A percentile compares a stretch with the other conserved stretches of the same genome.
These are phyloP conservation scores for Pollenia griseotomentosa DNA, from an alignment of 2,888 invertebrate species.

Conservation along the genomic window DNA sequence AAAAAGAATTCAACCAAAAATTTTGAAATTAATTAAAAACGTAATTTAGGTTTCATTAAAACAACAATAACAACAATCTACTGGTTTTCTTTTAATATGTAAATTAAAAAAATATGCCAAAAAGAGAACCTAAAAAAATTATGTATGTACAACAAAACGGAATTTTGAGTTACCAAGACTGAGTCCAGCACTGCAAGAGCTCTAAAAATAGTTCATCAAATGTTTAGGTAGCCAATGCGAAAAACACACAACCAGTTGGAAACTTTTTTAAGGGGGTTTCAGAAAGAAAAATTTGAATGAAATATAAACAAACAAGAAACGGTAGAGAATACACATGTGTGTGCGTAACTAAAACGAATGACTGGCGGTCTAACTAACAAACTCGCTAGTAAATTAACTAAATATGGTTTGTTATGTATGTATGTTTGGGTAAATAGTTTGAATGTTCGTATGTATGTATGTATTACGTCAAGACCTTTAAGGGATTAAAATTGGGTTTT, in stretches of 20 bases:
- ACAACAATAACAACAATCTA: conserved; percentile 50
- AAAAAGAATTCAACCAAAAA: conserved; percentile 4
- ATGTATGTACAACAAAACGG: neutral
- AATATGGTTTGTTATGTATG: conserved; percentile 35
- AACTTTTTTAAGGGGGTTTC: conserved; percentile 34
- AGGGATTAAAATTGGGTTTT: conserved; percentile 50
- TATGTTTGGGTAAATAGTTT: conserved; percentile 19
- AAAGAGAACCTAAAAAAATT: neutral
- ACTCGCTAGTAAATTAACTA: conserved; percentile 58
- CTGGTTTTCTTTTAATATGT: conserved; percentile 54
- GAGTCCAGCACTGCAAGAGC: conserved; percentile 51
- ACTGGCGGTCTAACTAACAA: neutral
- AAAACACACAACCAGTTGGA: conserved; percentile 49
- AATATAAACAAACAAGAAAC: conserved; percentile 38
- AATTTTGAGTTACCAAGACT: conserved; percentile 11
- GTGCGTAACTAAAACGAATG: conserved; percentile 31
- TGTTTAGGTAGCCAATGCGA: conserved; percentile 62
- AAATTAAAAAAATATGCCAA: conserved; percentile 25
- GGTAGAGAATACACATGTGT: conserved; percentile 15
- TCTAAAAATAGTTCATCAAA: conserved; percentile 36
- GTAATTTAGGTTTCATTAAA: conserved; percentile 45
- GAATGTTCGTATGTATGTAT: neutral
- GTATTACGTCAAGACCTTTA: conserved; percentile 62
- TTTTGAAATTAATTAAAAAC: conserved; percentile 60
- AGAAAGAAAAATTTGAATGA: conserved; percentile 45